These are phyloP conservation scores for Tapera naevia DNA, from an alignment of 2,797 vertebrate genomes.

Conservation along the genomic window DNA sequence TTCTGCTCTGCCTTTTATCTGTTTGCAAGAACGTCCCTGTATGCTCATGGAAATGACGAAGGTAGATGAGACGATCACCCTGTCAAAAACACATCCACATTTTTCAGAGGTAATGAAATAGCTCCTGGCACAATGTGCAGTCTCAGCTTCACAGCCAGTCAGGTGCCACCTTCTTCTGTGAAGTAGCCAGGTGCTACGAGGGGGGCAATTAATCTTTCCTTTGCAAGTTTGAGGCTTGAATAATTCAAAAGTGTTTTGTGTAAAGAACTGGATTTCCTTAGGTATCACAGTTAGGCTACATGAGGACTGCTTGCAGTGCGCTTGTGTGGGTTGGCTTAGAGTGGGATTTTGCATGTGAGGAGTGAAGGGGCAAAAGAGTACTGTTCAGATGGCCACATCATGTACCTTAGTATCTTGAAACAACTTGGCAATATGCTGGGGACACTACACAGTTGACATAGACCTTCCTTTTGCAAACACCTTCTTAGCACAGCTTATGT, in stretches of 20 bases:
- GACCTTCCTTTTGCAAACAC: not conserved
- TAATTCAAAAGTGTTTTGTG: not conserved
- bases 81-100: rapidly evolving
- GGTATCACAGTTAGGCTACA: rapidly evolving
- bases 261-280: not conserved
- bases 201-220: not conserved
- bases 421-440: not conserved
- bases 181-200: not conserved
- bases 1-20: not conserved
- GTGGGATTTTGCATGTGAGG: not conserved
- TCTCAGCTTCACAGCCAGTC: not conserved
- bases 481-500: not conserved
- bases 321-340: not conserved
- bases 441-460: rapidly evolving
- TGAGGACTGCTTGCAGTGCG: not conserved
- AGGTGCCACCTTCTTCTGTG: not conserved
- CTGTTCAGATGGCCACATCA: not conserved
- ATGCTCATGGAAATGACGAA: not conserved
- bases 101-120: rapidly evolving
- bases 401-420: not conserved
- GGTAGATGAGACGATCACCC: not conserved
- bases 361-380: not conserved
- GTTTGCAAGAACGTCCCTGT: not conserved
- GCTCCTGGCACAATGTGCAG: not conserved
- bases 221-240: not conserved